A percentile compares a stretch with the other conserved stretches of the same genome.
These are phyloP conservation scores for Scaptomyza polygonia DNA, from an alignment of 2,888 invertebrate genomes.

Conservation along the genomic window DNA sequence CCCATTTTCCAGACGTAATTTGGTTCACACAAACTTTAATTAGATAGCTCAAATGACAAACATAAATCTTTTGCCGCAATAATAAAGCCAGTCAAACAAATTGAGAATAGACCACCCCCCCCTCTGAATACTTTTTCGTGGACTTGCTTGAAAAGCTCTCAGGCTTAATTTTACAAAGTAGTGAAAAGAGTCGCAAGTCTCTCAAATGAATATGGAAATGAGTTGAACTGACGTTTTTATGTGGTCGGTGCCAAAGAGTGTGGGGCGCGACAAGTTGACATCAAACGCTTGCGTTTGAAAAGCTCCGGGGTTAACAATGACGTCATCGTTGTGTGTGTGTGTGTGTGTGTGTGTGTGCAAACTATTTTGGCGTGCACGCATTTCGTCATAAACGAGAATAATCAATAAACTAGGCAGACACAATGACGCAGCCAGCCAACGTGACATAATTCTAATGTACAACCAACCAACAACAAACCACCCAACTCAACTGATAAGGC, in stretches of 20 bases:
- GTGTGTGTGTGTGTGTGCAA: conserved; percentile 27
- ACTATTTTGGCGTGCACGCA: conserved; percentile 63
- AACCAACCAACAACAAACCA: conserved; percentile 3
- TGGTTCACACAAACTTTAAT: conserved; percentile 67
- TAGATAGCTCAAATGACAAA: conserved; percentile 74
- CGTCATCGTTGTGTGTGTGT: conserved; percentile 65
- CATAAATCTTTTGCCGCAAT: conserved; percentile 74
- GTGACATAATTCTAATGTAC: conserved; percentile 68
- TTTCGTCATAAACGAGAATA: conserved; percentile 77
- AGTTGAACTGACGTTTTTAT: conserved; percentile 55
- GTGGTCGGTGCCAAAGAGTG: conserved; percentile 2
- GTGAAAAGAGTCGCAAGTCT: conserved; percentile 62
- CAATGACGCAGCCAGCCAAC: conserved; percentile 72
- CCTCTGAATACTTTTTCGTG: not conserved
- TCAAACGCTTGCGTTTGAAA: conserved; percentile 49
- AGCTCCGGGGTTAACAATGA: conserved; percentile 74
- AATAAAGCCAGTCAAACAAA: conserved; percentile 69
- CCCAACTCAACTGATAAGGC: conserved; percentile 29
- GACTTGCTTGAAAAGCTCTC: conserved; percentile 61
- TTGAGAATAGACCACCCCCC: conserved; percentile 32
- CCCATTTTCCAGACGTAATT: conserved; percentile 43
- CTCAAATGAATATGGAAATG: conserved; percentile 74
- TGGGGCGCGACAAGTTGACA: conserved; percentile 68
- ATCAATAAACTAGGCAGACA: conserved; percentile 75
- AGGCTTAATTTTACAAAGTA: conserved; percentile 63